Conservation (phyloP, 2,797 vertebrate genomes). For the Heteromormyrus szaboi region DNA sequence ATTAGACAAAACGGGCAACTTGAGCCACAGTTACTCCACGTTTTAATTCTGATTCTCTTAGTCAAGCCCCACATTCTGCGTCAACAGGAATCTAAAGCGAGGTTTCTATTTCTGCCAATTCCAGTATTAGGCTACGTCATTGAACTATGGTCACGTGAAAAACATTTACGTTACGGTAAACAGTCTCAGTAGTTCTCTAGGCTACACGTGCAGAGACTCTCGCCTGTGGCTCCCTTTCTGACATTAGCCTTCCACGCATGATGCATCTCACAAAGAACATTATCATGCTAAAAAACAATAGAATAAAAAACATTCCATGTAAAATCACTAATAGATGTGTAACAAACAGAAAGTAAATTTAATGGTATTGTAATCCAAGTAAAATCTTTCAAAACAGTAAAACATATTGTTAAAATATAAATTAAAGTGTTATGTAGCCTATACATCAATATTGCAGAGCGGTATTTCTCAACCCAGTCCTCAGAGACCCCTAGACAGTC, state of each 20-base stretch:
- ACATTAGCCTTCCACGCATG: not conserved
- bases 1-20: not conserved
- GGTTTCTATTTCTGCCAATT: not conserved
- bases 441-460: not conserved
- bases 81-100: not conserved
- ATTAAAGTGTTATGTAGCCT: not conserved
- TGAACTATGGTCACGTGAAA: not conserved
- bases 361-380: not conserved
- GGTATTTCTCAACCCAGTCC: not conserved
- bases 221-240: not conserved
- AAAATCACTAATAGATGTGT: not conserved
- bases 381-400: not conserved
- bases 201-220: not conserved
- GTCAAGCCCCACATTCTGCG: not conserved
- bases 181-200: not conserved
- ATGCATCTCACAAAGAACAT: not conserved
- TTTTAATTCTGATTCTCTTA: not conserved
- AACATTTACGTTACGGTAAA: not conserved
- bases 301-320: not conserved
- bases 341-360: not conserved
- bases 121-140: not conserved
- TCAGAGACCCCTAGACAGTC: not conserved
- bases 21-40: not conserved
- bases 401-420: not conserved
- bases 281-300: not conserved